Evolutionary conservation across 2,113 vertebrate species (phyloP).

Genomic region (Hippocampus zosterae): DNA sequence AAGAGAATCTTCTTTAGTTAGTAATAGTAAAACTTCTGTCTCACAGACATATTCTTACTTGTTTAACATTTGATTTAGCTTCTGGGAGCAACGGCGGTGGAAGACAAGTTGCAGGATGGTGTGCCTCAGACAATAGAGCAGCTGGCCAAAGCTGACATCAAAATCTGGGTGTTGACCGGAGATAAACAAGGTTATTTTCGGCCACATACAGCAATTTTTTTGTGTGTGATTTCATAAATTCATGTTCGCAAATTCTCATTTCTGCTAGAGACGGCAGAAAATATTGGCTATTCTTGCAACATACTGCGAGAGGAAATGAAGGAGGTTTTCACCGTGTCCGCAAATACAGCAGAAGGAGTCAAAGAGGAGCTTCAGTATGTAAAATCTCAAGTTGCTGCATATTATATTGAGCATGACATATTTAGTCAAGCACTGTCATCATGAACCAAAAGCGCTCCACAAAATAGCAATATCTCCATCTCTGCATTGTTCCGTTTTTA

Average conservation of each 20-base stretch:
- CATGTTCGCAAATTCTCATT: not conserved
- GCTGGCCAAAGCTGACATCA: slow-evolving; percentile 87
- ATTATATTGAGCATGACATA: not conserved
- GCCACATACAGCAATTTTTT: not conserved
- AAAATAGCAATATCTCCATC: not conserved
- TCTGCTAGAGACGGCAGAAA: slow-evolving; percentile 85
- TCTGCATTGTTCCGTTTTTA: slow-evolving; percentile 32
- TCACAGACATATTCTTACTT: too few species aligned
- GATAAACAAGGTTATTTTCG: slow-evolving; percentile 86
- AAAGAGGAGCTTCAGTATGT: slow-evolving; percentile 80
- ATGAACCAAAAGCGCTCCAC: not conserved
- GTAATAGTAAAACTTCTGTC: too few species aligned
- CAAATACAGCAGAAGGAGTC: slow-evolving; percentile 71
- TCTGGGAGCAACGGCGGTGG: slow-evolving; percentile 86
- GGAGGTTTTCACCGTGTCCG: slow-evolving; percentile 78
- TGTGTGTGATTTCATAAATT: not conserved
- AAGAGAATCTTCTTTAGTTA: not conserved
- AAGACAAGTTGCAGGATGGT: slow-evolving; percentile 93
- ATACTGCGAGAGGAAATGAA: slow-evolving; percentile 87
- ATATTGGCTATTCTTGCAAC: slow-evolving; percentile 90
- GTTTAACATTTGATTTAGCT: slow-evolving; percentile 62
- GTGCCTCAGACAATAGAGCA: slow-evolving; percentile 88
- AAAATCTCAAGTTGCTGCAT: not conserved
- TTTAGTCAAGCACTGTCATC: not conserved
- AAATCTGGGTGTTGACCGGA: slow-evolving; percentile 93